Evolutionary conservation across 2,113 vertebrate species (phyloP).

Genomic region (Octodon degus): DNA sequence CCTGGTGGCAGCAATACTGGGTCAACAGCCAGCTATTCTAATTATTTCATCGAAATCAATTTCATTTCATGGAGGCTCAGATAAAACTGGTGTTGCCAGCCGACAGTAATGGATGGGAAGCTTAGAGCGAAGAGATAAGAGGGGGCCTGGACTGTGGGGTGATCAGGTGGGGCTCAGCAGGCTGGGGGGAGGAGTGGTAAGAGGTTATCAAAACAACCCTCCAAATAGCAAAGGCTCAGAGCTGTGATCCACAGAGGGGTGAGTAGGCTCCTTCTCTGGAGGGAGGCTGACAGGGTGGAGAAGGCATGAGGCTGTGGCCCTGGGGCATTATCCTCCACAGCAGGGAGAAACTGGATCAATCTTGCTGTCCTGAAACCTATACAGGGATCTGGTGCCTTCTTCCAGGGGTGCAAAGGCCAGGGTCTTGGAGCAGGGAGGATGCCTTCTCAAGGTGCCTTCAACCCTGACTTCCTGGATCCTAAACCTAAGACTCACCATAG

Average conservation of each 20-base stretch:
- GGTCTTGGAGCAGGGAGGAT: not conserved
- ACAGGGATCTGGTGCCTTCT: not conserved
- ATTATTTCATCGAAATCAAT: conserved; percentile 79
- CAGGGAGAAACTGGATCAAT: not conserved
- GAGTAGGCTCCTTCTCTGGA: not conserved
- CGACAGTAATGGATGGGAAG: conserved; percentile 76
- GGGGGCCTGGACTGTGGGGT: conserved; percentile 41
- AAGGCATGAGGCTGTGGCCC: too few relatives aligned
- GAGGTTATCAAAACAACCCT: conserved; percentile 81
- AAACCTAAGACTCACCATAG: not conserved
- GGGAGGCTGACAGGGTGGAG: not conserved
- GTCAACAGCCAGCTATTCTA: conserved; percentile 80
- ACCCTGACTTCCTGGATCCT: not conserved
- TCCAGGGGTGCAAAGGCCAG: rapidly evolving
- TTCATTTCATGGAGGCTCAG: conserved; percentile 65
- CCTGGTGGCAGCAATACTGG: conserved; percentile 53
- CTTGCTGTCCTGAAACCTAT: not conserved
- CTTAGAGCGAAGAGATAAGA: conserved; percentile 78
- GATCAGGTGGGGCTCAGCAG: conserved; percentile 70
- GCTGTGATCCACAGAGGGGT: not conserved
- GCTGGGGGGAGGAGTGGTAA: not conserved
- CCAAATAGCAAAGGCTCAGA: conserved; percentile 67
- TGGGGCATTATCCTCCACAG: not conserved
- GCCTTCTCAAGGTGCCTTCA: not conserved
- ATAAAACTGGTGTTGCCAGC: conserved; percentile 66